Conservation (phyloP, 2,113 vertebrate genomes). For the Bos indicus region DNA sequence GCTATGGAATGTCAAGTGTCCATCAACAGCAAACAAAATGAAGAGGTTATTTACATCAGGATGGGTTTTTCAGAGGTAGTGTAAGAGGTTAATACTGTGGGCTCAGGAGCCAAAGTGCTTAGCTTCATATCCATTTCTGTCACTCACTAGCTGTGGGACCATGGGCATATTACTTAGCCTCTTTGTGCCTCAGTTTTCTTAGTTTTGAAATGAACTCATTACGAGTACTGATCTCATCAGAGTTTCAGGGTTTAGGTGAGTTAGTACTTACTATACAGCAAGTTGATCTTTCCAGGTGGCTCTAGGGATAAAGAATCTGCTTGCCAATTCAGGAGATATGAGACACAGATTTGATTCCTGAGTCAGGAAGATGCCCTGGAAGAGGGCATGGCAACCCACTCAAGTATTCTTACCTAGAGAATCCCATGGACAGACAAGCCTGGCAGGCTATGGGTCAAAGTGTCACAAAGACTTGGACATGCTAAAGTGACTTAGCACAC, state of each 20-base stretch:
- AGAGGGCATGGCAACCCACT: not conserved
- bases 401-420: not conserved
- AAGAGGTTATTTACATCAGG: not conserved
- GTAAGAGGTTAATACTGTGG: not conserved
- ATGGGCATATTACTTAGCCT: not conserved
- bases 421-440: not conserved
- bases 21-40: not conserved
- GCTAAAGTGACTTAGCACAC: not conserved
- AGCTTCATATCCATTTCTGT: not conserved
- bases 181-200: not conserved
- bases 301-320: not conserved
- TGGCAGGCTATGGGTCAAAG: not conserved
- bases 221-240: not conserved
- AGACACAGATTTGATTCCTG: not conserved
- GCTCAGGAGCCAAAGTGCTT: not conserved
- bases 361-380: not conserved
- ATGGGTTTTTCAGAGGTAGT: not conserved
- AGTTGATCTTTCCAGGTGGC: not conserved
- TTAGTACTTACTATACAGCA: not conserved
- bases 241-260: not conserved
- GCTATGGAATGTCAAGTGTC: not conserved
- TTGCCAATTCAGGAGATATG: not conserved
- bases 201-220: not conserved
- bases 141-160: not conserved
- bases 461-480: not conserved